Evolutionary conservation across 2,888 invertebrate genomes (phyloP).

Genomic region (Colostygia pectinataria): DNA sequence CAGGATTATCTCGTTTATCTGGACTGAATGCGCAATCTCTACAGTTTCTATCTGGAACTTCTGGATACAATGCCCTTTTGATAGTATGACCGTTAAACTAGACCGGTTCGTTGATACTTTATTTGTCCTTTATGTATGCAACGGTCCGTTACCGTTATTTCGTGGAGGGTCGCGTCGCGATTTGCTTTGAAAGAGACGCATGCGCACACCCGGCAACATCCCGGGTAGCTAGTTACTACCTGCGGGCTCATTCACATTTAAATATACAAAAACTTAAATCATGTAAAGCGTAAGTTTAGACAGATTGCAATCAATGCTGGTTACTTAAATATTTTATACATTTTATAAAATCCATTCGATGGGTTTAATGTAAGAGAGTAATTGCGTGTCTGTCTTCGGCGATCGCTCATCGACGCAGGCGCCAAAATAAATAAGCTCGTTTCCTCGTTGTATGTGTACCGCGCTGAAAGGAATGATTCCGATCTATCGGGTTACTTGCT

Average conservation of each 20-base stretch:
- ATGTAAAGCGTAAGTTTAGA: conserved; percentile 24
- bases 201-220: conserved; percentile 47
- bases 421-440: conserved; percentile 77
- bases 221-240: conserved; percentile 36
- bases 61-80: conserved; percentile 31
- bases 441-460: conserved; percentile 39
- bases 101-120: conserved; percentile 50
- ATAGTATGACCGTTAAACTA: conserved; percentile 60
- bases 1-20: conserved; percentile 24
- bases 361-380: conserved; percentile 62
- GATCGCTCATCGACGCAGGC: conserved; percentile 62
- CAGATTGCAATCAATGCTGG: conserved; percentile 36
- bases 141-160: conserved; percentile 60
- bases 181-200: conserved; percentile 53
- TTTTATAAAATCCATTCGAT: conserved; percentile 59
- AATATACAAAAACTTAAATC: conserved; percentile 15
- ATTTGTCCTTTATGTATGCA: conserved; percentile 50
- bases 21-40: conserved; percentile 24
- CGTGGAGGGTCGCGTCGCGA: conserved; percentile 50
- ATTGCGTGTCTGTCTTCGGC: conserved; percentile 72
- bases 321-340: conserved; percentile 37
- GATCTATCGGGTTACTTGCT: conserved; percentile 27
- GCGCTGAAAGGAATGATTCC: conserved; percentile 43
- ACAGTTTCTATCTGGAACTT: conserved; percentile 38
- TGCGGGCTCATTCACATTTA: conserved; percentile 36